Evolutionary conservation across 2,797 vertebrate genomes (phyloP).

Genomic region (Masticophis lateralis): DNA sequence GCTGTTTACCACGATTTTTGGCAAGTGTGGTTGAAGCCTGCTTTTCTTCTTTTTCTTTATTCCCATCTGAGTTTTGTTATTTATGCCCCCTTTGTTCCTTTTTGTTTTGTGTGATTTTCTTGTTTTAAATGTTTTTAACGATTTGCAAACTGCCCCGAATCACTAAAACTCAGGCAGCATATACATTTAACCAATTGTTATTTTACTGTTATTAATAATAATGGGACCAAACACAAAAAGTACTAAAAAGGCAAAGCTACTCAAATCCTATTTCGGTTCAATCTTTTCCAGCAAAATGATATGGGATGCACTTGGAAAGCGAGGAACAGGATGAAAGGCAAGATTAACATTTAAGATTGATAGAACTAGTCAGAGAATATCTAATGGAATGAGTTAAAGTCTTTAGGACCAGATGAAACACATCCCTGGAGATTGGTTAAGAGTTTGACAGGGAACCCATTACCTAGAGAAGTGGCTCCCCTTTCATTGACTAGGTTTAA

Average conservation of each 20-base stretch:
- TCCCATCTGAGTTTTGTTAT: background rate
- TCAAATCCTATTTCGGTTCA: background rate
- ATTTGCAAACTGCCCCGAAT: background rate
- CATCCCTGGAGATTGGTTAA: background rate
- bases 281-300: background rate
- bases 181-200: background rate
- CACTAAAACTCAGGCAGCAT: background rate
- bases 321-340: background rate
- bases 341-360: background rate
- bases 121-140: background rate
- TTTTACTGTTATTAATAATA: background rate
- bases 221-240: background rate
- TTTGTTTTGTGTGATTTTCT: background rate
- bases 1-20: background rate
- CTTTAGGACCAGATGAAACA: background rate
- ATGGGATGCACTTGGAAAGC: background rate
- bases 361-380: background rate
- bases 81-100: background rate
- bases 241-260: background rate
- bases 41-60: background rate
- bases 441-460: background rate
- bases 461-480: background rate
- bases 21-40: background rate
- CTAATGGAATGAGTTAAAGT: background rate
- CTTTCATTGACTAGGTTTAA: background rate